phyloP scores from a whole-genome alignment of 2,113 vertebrate genomes.

The Gallinago paraguaiae region DNA sequence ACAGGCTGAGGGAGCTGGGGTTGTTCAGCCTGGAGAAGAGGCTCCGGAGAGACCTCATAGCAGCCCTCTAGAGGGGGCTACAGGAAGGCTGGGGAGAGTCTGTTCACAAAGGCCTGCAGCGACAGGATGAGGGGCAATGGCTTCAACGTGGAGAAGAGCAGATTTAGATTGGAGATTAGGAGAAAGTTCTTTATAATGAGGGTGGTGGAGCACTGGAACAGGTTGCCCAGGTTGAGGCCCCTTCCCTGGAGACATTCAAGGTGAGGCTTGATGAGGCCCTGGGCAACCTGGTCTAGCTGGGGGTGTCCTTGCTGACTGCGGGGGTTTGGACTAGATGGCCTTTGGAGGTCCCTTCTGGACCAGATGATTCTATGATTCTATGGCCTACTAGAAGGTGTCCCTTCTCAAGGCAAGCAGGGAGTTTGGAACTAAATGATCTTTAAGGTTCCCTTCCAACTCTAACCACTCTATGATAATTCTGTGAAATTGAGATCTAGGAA shows the following conservation, averaged over 20 bases:
- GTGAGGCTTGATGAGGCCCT: background rate
- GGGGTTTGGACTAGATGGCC: too few relatives aligned
- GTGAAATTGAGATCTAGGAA: background rate
- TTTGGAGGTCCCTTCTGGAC: too few relatives aligned
- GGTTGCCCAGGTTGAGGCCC: background rate
- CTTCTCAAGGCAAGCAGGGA: background rate
- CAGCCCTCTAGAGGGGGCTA: background rate
- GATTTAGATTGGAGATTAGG: background rate
- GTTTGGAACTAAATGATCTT: background rate
- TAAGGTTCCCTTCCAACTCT: background rate
- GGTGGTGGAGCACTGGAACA: background rate
- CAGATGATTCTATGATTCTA: too few relatives aligned
- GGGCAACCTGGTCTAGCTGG: background rate
- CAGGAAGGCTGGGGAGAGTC: too few relatives aligned
- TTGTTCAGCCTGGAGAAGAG: background rate
- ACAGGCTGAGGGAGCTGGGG: background rate
- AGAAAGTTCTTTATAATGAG: background rate
- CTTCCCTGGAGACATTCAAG: background rate
- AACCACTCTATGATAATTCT: background rate
- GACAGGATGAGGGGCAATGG: background rate
- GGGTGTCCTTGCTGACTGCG: too few relatives aligned
- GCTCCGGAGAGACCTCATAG: background rate
- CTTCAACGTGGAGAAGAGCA: background rate
- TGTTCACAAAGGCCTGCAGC: too few relatives aligned
- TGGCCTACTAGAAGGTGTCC: background rate